Evolutionary conservation across 2,113 vertebrate species (phyloP).

Genomic region (Ondatra zibethicus): DNA sequence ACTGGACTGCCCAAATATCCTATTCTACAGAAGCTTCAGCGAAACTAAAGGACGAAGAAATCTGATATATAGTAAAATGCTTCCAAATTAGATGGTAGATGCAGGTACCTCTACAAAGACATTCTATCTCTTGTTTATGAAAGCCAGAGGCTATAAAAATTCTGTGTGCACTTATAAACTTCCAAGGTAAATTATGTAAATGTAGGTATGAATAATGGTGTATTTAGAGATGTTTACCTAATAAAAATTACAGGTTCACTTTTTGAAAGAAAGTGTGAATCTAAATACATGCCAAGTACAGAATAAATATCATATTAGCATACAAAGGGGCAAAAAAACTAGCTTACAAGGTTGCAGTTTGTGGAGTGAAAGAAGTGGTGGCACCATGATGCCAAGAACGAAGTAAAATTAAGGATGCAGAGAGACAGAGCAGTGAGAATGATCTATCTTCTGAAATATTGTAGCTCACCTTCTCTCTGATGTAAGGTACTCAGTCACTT

Average conservation of each 20-base stretch:
- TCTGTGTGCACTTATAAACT: neutral
- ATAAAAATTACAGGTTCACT: neutral
- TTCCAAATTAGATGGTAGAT: neutral
- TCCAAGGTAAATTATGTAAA: neutral
- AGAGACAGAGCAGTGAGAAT: neutral
- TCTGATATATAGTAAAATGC: neutral
- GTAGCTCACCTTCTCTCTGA: neutral
- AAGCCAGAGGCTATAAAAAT: neutral
- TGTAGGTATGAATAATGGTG: neutral
- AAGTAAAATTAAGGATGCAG: neutral
- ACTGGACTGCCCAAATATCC: too few relatives aligned
- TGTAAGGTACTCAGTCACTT: neutral
- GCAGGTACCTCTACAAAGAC: neutral
- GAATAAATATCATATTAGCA: neutral
- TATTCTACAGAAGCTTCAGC: neutral
- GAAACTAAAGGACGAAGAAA: neutral
- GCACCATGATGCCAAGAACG: neutral
- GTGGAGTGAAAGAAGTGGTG: neutral
- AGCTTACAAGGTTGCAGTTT: neutral
- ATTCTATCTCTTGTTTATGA: neutral
- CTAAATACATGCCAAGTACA: neutral
- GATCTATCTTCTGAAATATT: neutral
- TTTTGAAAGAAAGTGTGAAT: neutral
- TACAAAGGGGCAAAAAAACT: neutral
- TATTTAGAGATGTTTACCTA: neutral